Evolutionary conservation across 2,888 invertebrate genomes (phyloP).

Genomic region (Agonopterix alstromeriana): DNA sequence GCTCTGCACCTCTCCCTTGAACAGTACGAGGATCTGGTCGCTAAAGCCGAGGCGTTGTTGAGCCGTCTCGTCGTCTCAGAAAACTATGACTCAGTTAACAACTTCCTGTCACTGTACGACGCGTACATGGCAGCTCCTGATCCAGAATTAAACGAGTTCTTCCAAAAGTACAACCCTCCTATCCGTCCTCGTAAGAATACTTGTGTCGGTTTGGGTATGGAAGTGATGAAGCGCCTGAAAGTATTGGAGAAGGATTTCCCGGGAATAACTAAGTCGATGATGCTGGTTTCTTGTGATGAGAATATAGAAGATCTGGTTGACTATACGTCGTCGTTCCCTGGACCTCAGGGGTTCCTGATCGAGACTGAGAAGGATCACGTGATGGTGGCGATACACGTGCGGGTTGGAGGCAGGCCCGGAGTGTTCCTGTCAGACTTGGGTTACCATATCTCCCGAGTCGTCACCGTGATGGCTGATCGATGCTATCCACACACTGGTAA

Average conservation of each 20-base stretch:
- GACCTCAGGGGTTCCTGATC: conserved; percentile 77
- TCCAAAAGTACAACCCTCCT: conserved; percentile 88
- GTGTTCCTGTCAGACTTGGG: conserved; percentile 91
- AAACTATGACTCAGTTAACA: conserved; percentile 93
- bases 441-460: conserved; percentile 91
- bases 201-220: conserved; percentile 92
- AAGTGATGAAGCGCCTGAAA: conserved; percentile 83
- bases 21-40: conserved; percentile 89
- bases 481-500: conserved; percentile 92
- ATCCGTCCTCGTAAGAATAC: conserved; percentile 90
- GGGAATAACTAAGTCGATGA: conserved; percentile 81
- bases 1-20: conserved; percentile 84
- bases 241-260: conserved; percentile 79
- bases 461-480: conserved; percentile 91
- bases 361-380: conserved; percentile 93
- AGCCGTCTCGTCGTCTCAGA: conserved; percentile 90
- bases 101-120: conserved; percentile 84
- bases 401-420: conserved; percentile 84
- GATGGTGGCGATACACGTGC: conserved; percentile 85
- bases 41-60: conserved; percentile 88
- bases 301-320: conserved; percentile 80
- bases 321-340: conserved; percentile 79
- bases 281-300: conserved; percentile 93
- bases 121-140: conserved; percentile 81
- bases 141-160: conserved; percentile 83